Conservation (phyloP, 2,113 vertebrate species). For the Anguilla rostrata region DNA sequence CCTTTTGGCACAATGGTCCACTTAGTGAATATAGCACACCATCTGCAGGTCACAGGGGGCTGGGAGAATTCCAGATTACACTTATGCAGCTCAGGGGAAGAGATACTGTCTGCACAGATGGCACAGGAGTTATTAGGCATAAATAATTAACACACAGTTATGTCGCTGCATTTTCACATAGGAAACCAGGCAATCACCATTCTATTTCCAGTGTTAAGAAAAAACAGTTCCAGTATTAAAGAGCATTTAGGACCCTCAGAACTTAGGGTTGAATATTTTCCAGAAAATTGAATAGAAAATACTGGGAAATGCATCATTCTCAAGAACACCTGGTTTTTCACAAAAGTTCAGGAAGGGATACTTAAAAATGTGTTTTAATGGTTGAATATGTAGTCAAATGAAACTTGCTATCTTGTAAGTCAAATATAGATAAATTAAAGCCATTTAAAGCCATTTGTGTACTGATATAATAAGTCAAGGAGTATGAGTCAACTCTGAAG, state of each 20-base stretch:
- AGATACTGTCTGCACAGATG: background rate
- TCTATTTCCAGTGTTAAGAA: background rate
- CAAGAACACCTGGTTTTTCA: no score
- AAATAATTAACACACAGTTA: background rate
- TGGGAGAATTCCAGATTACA: background rate
- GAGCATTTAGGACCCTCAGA: background rate
- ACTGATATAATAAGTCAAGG: no score
- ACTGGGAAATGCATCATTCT: no score
- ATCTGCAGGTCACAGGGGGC: background rate
- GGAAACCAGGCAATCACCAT: background rate
- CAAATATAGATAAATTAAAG: no score
- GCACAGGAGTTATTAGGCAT: background rate
- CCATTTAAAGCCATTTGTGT: no score
- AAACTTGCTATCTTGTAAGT: no score
- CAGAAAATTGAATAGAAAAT: no score
- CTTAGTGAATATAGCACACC: background rate
- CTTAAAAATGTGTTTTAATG: no score
- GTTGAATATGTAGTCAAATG: no score
- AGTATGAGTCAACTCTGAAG: no score
- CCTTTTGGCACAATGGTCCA: background rate
- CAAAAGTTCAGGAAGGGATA: no score
- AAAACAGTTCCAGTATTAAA: background rate
- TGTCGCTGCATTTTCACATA: background rate
- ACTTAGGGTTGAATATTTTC: background rate
- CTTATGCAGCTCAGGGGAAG: background rate